Base-by-base conservation (phyloP, 64 coral and sea anemone genomes). In the Montipora efflorescens region DNA sequence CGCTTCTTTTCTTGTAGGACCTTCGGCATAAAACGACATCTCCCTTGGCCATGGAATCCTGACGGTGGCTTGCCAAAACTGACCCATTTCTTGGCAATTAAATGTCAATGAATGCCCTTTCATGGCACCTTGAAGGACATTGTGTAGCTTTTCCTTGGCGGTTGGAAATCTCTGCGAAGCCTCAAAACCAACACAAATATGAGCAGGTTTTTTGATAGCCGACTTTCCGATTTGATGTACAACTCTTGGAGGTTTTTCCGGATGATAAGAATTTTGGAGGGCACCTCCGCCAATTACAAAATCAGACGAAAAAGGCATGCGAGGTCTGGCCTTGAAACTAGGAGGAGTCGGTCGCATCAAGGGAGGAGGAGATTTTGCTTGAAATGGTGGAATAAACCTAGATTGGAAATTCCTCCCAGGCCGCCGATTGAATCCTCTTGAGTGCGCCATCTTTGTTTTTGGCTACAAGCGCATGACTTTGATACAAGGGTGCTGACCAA, bases 111-210 rank as follows among this genome's bases (percentile, higher is more conserved):
- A 87, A 59, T 94, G 46, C 11, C 87, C 87, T 61, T 91, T 96
- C 14, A 89, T 75, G 10, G 88, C 95, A 44, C 91, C 91, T 82
- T 96, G 95, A 20, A 96, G 67, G 74, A 96, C 85, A 66, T 96
- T 96, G 55, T 96, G 95, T 59, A 96, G 66, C 68, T 88, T 93
- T 87, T 96, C 95, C 66, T 96, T 96, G 20, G 95, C 87, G 76
- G 90, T 94, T 5, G 95, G 91, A 84, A 96, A 96, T 21, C 95
- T 78, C 52, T 81, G 87, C 75, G 93, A 92, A 10, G 91, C 95
- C 28, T 94, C 91, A 74, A 80, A 89, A 59, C 95, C 95, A 14
- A 89, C 83, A 80, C 66, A 86, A 71, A 70, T 45, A 14, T 67
- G 82, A 71, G 82, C 76, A 78, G 76, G 76, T 8, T 78, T 78